Percentiles rank a stretch among this genome's conserved stretches.
Evolutionary conservation across 1,140 invertebrate species (phyloP).

Genomic region (Drosophila bocki): DNA sequence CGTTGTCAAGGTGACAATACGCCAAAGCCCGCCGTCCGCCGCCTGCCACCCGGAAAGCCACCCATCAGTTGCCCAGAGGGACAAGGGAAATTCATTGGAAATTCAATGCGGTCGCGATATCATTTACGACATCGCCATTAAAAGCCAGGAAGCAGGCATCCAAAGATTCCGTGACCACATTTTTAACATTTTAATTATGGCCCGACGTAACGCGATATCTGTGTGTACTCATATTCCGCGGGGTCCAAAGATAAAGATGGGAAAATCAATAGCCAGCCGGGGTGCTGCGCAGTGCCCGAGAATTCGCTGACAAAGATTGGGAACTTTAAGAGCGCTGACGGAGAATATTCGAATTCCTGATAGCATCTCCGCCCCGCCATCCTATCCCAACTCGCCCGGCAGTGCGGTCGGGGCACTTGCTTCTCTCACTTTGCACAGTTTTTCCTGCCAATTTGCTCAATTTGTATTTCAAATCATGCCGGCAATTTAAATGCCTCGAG

Average conservation of each 20-base stretch:
- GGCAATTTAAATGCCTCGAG: slow-evolving; percentile 61
- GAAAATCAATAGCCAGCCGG: slow-evolving; percentile 35
- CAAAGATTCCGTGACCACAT: slow-evolving; percentile 47
- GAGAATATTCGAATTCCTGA: slow-evolving; percentile 29
- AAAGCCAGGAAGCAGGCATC: slow-evolving; percentile 28
- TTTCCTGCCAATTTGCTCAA: slow-evolving; percentile 65
- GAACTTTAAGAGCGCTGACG: slow-evolving; percentile 14
- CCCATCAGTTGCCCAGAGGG: slow-evolving; percentile 3
- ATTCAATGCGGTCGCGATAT: slow-evolving; percentile 66
- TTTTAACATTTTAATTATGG: slow-evolving; percentile 64
- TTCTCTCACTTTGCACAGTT: slow-evolving; percentile 41
- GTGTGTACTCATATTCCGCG: slow-evolving; percentile 40
- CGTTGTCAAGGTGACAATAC: slow-evolving; percentile 52
- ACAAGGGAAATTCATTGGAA: slow-evolving; percentile 55
- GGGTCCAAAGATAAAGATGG: slow-evolving; percentile 20
- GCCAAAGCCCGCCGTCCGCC: not conserved
- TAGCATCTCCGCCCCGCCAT: slow-evolving; percentile 6
- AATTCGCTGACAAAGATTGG: slow-evolving; percentile 17
- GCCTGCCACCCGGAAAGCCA: slow-evolving; percentile 1
- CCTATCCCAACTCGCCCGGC: slow-evolving; percentile 46
- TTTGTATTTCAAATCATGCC: slow-evolving; percentile 67
- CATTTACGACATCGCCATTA: slow-evolving; percentile 64
- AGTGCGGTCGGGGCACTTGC: slow-evolving; percentile 44
- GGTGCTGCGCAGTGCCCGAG: not conserved
- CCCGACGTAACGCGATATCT: slow-evolving; percentile 44